Evolutionary conservation across 2,888 invertebrate species (phyloP).

Genomic region (Cephus pulcher): DNA sequence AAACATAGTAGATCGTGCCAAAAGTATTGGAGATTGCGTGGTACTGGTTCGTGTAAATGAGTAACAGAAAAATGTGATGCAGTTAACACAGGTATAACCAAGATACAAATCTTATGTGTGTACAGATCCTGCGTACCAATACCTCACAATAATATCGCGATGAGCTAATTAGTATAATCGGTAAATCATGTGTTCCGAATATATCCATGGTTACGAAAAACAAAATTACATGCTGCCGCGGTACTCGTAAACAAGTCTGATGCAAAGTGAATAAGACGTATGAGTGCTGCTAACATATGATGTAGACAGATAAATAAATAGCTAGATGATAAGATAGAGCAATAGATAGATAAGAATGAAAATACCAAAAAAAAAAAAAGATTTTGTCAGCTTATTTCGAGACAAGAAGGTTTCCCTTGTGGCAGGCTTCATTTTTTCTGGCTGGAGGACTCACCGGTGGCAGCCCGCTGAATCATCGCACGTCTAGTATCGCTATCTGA

Average conservation of each 20-base stretch:
- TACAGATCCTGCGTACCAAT: background rate
- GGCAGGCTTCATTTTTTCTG: constrained; percentile 31
- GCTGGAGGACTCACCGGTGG: constrained; percentile 59
- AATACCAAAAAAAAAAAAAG: background rate
- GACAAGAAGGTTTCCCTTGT: constrained; percentile 17
- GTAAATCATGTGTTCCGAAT: background rate
- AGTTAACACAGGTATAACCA: background rate
- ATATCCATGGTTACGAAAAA: background rate
- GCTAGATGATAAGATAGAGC: background rate
- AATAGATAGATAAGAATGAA: background rate
- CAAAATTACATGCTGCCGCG: background rate
- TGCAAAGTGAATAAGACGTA: background rate
- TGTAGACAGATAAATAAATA: background rate
- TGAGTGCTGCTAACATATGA: background rate
- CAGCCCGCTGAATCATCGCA: constrained; percentile 62
- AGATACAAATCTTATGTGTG: background rate
- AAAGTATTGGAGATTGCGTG: background rate
- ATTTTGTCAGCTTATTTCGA: constrained; percentile 31
- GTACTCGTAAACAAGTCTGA: background rate
- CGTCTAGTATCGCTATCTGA: constrained; percentile 62
- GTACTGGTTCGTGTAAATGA: background rate
- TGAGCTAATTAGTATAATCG: background rate
- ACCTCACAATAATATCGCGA: background rate
- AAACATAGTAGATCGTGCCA: background rate
- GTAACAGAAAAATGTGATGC: background rate